Conservation (phyloP, 2,888 invertebrate species). For the Drymonia ruficornis region DNA sequence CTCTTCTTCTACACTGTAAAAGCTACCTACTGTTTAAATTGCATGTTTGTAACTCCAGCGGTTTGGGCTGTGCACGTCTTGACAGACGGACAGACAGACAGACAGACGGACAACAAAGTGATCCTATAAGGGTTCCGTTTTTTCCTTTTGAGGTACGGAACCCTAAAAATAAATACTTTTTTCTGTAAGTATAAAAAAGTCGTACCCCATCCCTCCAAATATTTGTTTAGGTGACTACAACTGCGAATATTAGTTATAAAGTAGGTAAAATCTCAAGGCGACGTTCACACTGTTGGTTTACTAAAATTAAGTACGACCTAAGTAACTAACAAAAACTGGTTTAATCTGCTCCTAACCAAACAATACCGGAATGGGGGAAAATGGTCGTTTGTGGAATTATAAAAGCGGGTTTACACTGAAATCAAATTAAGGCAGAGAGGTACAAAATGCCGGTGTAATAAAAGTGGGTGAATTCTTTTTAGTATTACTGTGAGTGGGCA, state of each 20-base stretch:
- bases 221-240: background rate
- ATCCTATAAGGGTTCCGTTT: too few species aligned
- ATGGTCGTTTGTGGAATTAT: constrained; percentile 43
- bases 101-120: too few species aligned
- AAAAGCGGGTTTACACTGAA: constrained; percentile 32
- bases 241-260: constrained; percentile 21
- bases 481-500: constrained; percentile 11
- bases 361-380: constrained; percentile 42
- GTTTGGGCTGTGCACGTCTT: too few species aligned
- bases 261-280: constrained; percentile 37
- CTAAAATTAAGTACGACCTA: constrained; percentile 45
- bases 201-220: too few species aligned
- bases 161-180: too few species aligned
- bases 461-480: constrained; percentile 24
- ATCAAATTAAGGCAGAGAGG: constrained; percentile 35
- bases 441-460: constrained; percentile 36
- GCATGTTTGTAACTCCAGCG: too few species aligned
- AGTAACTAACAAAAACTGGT: constrained; percentile 46
- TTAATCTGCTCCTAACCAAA: constrained; percentile 56
- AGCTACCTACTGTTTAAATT: too few species aligned
- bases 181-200: too few species aligned
- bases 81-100: too few species aligned
- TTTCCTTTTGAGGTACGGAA: too few species aligned
- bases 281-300: constrained; percentile 35
- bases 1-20: too few species aligned